Evolutionary conservation across 2,113 vertebrate genomes (phyloP).

Genomic region (Columbina picui): DNA sequence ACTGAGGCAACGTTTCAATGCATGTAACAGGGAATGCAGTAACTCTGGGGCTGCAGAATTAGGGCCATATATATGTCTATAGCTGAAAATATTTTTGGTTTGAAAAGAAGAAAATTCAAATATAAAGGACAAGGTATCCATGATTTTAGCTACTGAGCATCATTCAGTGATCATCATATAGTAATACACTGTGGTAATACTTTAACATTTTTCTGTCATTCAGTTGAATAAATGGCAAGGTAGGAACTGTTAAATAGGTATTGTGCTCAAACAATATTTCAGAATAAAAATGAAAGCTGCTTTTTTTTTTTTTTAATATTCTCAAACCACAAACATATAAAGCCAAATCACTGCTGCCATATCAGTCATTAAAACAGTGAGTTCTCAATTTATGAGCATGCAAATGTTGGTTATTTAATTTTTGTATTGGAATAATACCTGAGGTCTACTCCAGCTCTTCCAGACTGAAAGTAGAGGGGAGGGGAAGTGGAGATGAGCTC

Average conservation of each 20-base stretch:
- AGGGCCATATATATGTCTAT: not conserved
- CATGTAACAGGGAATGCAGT: not conserved
- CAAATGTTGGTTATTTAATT: not conserved
- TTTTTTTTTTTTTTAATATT: not conserved
- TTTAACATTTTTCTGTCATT: not conserved
- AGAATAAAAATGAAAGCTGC: not conserved
- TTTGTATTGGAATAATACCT: not conserved
- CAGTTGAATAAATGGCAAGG: not conserved
- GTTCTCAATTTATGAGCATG: accelerated
- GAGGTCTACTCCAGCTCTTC: not conserved
- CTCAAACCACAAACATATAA: not conserved
- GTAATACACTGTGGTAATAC: not conserved
- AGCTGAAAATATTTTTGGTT: not conserved
- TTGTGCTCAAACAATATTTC: not conserved
- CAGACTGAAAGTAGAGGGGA: not conserved
- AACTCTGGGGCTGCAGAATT: not conserved
- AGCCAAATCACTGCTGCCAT: not conserved
- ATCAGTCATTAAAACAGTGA: not conserved
- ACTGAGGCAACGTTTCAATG: not conserved
- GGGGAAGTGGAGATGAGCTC: not conserved
- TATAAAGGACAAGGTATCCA: not conserved
- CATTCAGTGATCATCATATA: not conserved
- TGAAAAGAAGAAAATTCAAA: not conserved
- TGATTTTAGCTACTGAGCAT: not conserved
- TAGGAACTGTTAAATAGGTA: not conserved